Conservation (phyloP, 2,888 invertebrate species). For the Tenthredo distinguenda region DNA sequence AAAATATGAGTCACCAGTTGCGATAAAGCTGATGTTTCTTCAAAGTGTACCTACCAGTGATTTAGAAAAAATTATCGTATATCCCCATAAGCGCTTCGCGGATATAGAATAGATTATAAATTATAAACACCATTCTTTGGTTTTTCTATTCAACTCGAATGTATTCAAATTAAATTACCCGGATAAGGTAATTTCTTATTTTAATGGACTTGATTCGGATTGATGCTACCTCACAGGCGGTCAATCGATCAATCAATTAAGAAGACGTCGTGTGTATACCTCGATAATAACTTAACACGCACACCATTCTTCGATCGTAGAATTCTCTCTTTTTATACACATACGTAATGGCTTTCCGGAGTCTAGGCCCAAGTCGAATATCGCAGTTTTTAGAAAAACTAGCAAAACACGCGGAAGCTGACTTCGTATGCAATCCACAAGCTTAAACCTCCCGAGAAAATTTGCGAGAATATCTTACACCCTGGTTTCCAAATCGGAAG, state of each 20-base stretch:
- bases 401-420: too few species aligned
- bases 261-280: conserved; percentile 9
- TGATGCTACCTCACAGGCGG: neutral
- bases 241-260: conserved; percentile 35
- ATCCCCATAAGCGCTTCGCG: neutral
- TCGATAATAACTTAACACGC: conserved; percentile 26
- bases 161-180: neutral
- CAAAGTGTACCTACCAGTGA: too few species aligned
- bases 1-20: too few species aligned
- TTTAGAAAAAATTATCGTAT: too few species aligned
- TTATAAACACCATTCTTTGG: neutral
- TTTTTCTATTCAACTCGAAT: neutral
- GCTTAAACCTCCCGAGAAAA: too few species aligned
- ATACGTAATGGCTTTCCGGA: neutral
- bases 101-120: neutral
- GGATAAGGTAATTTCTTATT: neutral
- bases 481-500: too few species aligned
- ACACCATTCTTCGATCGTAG: neutral
- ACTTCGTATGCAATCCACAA: too few species aligned
- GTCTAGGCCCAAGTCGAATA: neutral
- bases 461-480: too few species aligned
- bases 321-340: neutral
- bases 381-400: too few species aligned
- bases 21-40: too few species aligned
- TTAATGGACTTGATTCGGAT: conserved; percentile 30